These are phyloP conservation scores for Megalonaias nervosa DNA, from an alignment of 1,140 invertebrate genomes.

Conservation along the genomic window DNA sequence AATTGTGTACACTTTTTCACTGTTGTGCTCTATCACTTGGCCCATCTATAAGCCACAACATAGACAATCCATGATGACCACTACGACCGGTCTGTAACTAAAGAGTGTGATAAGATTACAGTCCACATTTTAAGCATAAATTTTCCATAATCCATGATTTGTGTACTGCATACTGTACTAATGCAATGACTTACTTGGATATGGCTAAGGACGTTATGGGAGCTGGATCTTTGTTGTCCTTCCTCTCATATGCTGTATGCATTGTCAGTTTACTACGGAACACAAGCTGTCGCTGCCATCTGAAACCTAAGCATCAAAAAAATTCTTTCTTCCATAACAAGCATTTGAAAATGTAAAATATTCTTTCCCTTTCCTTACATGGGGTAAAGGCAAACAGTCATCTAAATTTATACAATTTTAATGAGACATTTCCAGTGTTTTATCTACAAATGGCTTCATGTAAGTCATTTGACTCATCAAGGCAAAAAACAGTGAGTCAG, in stretches of 20 bases:
- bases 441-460: no score
- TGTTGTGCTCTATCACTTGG: no score
- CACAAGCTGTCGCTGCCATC: slow-evolving; percentile 93
- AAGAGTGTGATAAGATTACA: no score
- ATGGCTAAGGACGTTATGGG: slow-evolving; percentile 94
- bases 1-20: no score
- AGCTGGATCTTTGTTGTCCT: slow-evolving; percentile 97
- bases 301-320: slow-evolving; percentile 77
- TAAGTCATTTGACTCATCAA: no score
- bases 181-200: slow-evolving; percentile 78
- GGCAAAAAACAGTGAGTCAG: no score
- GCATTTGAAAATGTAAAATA: neutral
- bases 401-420: neutral
- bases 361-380: neutral
- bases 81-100: no score
- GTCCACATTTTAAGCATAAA: no score
- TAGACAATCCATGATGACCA: no score
- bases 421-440: no score
- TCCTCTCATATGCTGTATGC: slow-evolving; percentile 98
- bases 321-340: neutral
- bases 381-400: neutral
- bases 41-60: no score
- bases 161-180: neutral
- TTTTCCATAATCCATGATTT: no score
- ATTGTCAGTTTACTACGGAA: slow-evolving; percentile 98